These are phyloP conservation scores for Ichneumon xanthorius DNA, from an alignment of 2,888 invertebrate species.

Conservation along the genomic window DNA sequence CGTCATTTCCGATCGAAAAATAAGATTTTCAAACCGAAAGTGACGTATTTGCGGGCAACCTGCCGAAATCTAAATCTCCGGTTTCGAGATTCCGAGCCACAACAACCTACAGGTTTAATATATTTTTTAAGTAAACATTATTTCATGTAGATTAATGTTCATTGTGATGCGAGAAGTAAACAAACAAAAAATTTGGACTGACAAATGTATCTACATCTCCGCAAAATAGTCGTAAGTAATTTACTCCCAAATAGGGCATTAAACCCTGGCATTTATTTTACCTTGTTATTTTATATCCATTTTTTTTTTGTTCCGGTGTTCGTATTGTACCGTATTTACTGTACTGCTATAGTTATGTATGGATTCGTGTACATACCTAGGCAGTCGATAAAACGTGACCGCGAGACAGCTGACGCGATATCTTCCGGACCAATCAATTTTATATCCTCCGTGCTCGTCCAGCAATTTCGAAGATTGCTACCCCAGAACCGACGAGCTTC, in stretches of 20 bases:
- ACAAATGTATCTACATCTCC: no score
- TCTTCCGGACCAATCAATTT: constrained; percentile 76
- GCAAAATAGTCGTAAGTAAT: no score
- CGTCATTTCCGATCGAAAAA: not conserved
- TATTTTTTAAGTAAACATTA: not conserved
- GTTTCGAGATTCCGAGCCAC: no score
- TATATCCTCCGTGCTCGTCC: constrained; percentile 72
- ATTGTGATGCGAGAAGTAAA: not conserved
- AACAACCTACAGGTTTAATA: no score
- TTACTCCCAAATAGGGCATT: not conserved
- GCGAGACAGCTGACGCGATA: constrained; percentile 74
- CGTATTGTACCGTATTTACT: not conserved
- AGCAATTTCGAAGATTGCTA: constrained; percentile 78
- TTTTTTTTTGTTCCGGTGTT: not conserved
- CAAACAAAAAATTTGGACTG: no score
- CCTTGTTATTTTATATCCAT: not conserved
- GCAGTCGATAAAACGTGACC: constrained; percentile 70
- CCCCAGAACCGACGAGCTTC: constrained; percentile 54
- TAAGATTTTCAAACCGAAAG: not conserved
- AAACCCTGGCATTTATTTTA: not conserved
- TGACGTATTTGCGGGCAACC: no score
- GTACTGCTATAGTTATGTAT: not conserved
- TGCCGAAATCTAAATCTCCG: no score
- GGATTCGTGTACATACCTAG: constrained; percentile 44
- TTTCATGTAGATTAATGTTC: not conserved